These are phyloP conservation scores for Pentalonia nigronervosa DNA, from an alignment of 1,140 invertebrate genomes.

Conservation along the genomic window DNA sequence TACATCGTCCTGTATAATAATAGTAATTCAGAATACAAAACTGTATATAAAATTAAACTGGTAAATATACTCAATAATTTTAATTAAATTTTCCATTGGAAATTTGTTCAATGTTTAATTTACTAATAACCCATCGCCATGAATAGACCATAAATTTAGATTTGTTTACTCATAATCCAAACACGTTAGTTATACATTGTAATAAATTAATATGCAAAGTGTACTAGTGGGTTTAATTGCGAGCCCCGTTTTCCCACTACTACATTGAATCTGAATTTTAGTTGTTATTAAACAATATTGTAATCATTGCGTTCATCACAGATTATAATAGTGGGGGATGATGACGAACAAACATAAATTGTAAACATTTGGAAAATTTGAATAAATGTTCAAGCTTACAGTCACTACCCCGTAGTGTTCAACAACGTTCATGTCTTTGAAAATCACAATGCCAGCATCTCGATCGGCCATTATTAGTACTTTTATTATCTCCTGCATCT, in stretches of 20 bases:
- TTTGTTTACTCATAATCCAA: not conserved
- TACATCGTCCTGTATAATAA: not conserved
- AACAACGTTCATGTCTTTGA: not conserved
- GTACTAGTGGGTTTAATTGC: not conserved
- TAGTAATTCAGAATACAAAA: not conserved
- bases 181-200: not conserved
- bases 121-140: not conserved
- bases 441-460: not conserved
- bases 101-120: not conserved
- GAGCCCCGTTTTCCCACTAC: not conserved
- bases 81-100: slow-evolving; percentile 5
- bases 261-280: not conserved
- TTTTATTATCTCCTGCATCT: slow-evolving; percentile 22
- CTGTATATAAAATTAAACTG: not conserved
- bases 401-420: not conserved
- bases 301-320: not conserved
- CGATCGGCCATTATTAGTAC: slow-evolving; percentile 28
- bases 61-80: not conserved
- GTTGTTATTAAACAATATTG: not conserved
- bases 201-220: not conserved
- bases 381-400: not conserved
- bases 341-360: slow-evolving; percentile 1
- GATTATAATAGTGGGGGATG: not conserved
- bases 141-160: not conserved
- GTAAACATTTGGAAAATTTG: not conserved